Evolutionary conservation across 2,797 vertebrate species (phyloP).

Genomic region (Eidolon dupreanum): DNA sequence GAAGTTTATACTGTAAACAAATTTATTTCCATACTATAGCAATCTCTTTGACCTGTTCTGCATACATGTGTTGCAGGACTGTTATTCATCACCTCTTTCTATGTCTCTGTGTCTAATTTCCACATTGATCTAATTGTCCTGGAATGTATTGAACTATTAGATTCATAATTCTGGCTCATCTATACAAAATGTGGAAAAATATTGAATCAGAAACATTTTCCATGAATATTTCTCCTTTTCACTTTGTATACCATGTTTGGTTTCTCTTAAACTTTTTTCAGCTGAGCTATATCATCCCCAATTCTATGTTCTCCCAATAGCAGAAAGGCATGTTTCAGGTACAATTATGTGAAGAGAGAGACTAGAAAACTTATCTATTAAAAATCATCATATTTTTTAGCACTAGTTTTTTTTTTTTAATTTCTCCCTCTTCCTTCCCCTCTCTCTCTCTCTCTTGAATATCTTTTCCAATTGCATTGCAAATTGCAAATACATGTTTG

Average conservation of each 20-base stretch:
- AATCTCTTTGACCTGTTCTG: background rate
- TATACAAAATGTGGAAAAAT: background rate
- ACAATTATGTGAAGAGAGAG: background rate
- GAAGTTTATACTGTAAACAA: background rate
- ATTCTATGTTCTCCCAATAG: background rate
- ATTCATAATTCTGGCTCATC: background rate
- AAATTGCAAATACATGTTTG: background rate
- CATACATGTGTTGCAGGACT: background rate
- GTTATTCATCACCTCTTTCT: background rate
- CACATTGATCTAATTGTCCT: background rate
- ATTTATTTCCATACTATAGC: background rate
- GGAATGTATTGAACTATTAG: background rate
- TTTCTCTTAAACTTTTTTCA: background rate
- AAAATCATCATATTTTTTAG: background rate
- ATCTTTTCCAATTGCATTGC: background rate
- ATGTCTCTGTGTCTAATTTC: background rate
- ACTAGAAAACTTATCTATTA: background rate
- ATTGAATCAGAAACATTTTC: background rate
- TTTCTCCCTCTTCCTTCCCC: background rate
- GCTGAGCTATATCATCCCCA: background rate
- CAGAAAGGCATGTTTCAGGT: background rate
- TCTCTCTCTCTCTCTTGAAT: background rate
- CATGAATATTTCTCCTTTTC: background rate
- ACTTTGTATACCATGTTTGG: background rate
- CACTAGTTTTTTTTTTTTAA: background rate